phyloP scores from a whole-genome alignment of 2,797 vertebrate genomes.

The Sebastes taczanowskii region DNA sequence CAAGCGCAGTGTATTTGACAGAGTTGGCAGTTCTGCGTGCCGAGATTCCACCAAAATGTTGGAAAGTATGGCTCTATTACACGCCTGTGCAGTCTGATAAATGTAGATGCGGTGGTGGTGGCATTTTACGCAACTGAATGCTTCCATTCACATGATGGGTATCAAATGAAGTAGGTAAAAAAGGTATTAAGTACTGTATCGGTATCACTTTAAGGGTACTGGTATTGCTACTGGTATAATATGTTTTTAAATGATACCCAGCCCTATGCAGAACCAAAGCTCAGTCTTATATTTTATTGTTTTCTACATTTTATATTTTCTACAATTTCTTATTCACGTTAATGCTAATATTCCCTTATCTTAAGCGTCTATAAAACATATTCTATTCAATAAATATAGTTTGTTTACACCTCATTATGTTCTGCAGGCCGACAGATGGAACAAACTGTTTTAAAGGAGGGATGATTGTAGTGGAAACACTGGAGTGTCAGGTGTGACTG shows the following conservation, averaged over 20 bases:
- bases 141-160: too few species aligned
- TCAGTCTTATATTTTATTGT: neutral
- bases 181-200: too few species aligned
- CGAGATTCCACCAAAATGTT: too few species aligned
- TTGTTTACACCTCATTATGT: neutral
- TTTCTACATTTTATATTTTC: neutral
- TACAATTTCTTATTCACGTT: accelerated
- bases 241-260: too few species aligned
- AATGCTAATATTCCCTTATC: accelerated
- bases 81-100: too few species aligned
- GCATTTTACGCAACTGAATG: too few species aligned
- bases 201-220: too few species aligned
- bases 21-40: accelerated
- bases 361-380: neutral
- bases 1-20: too few species aligned
- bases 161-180: too few species aligned
- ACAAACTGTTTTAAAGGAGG: neutral
- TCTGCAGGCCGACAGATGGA: neutral
- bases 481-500: neutral
- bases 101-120: accelerated
- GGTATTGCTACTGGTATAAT: too few species aligned
- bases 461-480: neutral
- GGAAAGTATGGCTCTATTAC: too few species aligned
- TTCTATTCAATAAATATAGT: neutral
- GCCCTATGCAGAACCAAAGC: accelerated